phyloP scores from a whole-genome alignment of 1,140 invertebrate species.

The Leptoteleia sp. region DNA sequence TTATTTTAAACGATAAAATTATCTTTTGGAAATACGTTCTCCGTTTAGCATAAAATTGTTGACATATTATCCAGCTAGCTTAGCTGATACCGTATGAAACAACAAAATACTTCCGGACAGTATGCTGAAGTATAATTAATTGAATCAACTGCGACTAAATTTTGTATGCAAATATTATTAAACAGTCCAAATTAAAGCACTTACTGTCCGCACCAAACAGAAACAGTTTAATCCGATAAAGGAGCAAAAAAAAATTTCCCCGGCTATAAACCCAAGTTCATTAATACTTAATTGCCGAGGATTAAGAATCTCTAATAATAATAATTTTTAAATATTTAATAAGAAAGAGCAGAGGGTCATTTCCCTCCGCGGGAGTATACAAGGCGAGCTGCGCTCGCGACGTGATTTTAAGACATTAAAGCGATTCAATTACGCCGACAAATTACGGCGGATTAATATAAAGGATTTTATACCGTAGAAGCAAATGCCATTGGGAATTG shows the following conservation, averaged over 20 bases:
- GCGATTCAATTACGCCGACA: slow-evolving; percentile 24
- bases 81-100: too few relatives aligned
- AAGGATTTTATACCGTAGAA: slow-evolving; percentile 8
- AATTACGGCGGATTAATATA: slow-evolving; percentile 30
- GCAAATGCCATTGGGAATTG: slow-evolving; percentile 22
- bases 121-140: too few relatives aligned
- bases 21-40: too few relatives aligned
- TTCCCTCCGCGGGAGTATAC: background rate
- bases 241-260: background rate
- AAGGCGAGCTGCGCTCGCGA: background rate
- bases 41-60: too few relatives aligned
- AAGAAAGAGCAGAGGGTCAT: slow-evolving; percentile 1
- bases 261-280: background rate
- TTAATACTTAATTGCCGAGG: slow-evolving; percentile 6
- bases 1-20: too few relatives aligned
- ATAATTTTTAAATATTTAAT: slow-evolving; percentile 21
- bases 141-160: slow-evolving; percentile 4
- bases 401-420: slow-evolving; percentile 29
- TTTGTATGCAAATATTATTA: slow-evolving; percentile 18
- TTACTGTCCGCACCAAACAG: background rate
- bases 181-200: slow-evolving; percentile 12
- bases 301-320: slow-evolving; percentile 2
- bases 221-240: slow-evolving; percentile 1
- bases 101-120: too few relatives aligned
- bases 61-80: too few relatives aligned